A percentile compares a stretch with the other conserved stretches of the same genome.
phyloP scores from a whole-genome alignment of 1,140 invertebrate species.

The Eupeodes corollae region DNA sequence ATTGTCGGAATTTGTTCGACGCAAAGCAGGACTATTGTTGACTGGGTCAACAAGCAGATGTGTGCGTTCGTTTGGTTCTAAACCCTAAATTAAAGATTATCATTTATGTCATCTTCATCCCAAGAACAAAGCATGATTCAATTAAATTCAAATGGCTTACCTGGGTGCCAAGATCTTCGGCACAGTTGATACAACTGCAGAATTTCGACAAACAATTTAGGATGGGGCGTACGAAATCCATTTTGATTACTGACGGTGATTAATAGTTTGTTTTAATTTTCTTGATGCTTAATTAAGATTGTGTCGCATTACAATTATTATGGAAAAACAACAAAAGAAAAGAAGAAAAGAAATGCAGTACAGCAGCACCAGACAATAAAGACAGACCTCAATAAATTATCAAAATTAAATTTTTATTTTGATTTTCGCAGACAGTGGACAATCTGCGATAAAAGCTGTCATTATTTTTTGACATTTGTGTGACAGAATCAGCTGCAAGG shows the following conservation, averaged over 20 bases:
- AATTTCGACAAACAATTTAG: slow-evolving; percentile 25
- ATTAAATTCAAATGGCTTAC: slow-evolving; percentile 23
- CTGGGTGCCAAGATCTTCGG: slow-evolving; percentile 41
- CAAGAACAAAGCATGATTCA: too few species aligned
- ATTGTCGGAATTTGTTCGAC: slow-evolving; percentile 53
- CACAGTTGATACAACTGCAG: slow-evolving; percentile 36
- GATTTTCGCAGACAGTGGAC: too few species aligned
- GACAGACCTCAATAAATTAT: too few species aligned
- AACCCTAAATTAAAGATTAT: slow-evolving; percentile 43
- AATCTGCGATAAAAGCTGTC: too few species aligned
- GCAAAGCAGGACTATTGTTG: slow-evolving; percentile 51
- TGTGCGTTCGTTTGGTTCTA: slow-evolving; percentile 54
- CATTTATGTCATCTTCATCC: too few species aligned
- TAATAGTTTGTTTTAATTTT: too few species aligned
- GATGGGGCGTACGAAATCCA: slow-evolving; percentile 31
- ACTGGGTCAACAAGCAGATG: slow-evolving; percentile 56
- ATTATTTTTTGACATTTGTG: too few species aligned
- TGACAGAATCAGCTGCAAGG: too few species aligned
- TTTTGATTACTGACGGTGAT: slow-evolving; percentile 2
- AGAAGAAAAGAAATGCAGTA: background rate
- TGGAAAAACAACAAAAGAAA: slow-evolving; percentile 2
- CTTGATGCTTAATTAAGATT: too few species aligned
- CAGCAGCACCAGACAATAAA: background rate
- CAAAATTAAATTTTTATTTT: too few species aligned
- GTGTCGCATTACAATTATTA: slow-evolving; percentile 1